Percentiles rank a stretch among this genome's conserved stretches.
phyloP scores from a whole-genome alignment of 2,113 vertebrate genomes.

The Poecilia latipinna region DNA sequence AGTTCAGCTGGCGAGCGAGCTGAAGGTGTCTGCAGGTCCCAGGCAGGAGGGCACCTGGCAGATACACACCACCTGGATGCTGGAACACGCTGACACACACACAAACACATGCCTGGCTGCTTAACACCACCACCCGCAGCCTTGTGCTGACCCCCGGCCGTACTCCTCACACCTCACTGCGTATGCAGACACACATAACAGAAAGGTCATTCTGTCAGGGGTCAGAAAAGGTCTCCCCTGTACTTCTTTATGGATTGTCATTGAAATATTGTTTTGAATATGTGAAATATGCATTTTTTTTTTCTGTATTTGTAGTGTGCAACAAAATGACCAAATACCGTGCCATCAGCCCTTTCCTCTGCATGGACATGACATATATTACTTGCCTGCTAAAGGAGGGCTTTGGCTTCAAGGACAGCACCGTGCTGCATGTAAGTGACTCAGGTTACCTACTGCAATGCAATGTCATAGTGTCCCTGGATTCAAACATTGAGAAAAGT shows the following conservation, averaged over 20 bases:
- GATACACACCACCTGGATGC: conserved; percentile 63
- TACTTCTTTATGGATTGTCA: not conserved
- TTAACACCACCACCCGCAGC: conserved; percentile 36
- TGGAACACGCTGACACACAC: conserved; percentile 53
- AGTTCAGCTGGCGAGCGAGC: conserved; percentile 55
- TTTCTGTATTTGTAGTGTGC: conserved; percentile 83
- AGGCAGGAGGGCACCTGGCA: conserved; percentile 70
- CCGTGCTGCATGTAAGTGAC: conserved; percentile 86
- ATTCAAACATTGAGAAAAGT: not conserved
- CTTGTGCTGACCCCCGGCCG: conserved; percentile 61
- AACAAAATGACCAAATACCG: conserved; percentile 91
- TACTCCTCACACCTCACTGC: conserved; percentile 64
- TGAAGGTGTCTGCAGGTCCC: conserved; percentile 57
- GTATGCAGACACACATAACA: conserved; percentile 64
- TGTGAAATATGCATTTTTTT: conserved; percentile 25
- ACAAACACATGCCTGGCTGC: not conserved
- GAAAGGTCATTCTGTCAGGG: conserved; percentile 46
- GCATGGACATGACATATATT: conserved; percentile 98
- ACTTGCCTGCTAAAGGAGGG: conserved; percentile 94
- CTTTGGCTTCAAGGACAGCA: conserved; percentile 93
- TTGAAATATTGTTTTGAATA: conserved; percentile 19
- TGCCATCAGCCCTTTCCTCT: conserved; percentile 91
- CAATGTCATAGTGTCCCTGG: not conserved
- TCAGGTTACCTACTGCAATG: not conserved
- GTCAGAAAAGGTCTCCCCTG: conserved; percentile 38